phyloP scores from a whole-genome alignment of 1,140 invertebrate genomes.

The Ganaspis sp. region DNA sequence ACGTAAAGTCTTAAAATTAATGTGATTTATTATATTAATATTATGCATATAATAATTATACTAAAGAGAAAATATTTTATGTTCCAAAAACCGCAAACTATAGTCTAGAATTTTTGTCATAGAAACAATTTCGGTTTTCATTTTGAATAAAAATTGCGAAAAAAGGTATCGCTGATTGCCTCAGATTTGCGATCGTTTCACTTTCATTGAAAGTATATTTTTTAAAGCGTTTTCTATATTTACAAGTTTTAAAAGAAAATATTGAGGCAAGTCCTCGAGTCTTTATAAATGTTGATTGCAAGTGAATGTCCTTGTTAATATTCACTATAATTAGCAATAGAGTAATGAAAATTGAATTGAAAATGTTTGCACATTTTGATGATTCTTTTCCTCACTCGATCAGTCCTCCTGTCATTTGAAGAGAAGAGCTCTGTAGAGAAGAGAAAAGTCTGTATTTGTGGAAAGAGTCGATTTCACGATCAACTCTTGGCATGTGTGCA shows the following conservation, averaged over 20 bases:
- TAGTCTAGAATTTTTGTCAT: no score
- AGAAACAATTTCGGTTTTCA: no score
- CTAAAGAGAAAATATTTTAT: no score
- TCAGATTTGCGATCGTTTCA: not conserved
- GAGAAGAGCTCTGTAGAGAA: not conserved
- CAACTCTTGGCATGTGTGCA: not conserved
- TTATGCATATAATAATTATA: no score
- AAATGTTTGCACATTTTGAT: constrained; percentile 14
- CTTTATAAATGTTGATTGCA: not conserved
- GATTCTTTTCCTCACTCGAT: constrained; percentile 1
- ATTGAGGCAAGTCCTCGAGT: not conserved
- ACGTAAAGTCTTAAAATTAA: no score
- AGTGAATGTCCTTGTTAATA: not conserved
- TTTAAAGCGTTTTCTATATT: not conserved
- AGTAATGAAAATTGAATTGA: not conserved
- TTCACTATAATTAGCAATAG: not conserved
- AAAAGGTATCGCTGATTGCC: not conserved
- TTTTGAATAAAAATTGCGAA: no score
- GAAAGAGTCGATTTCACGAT: not conserved
- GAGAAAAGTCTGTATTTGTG: not conserved
- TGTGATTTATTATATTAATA: no score
- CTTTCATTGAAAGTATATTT: not conserved
- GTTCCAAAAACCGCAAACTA: no score
- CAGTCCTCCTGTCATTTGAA: constrained; percentile 3
- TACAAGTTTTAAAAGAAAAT: constrained; percentile 25